phyloP scores from a whole-genome alignment of 2,888 invertebrate species.

The Corbicula japonica region DNA sequence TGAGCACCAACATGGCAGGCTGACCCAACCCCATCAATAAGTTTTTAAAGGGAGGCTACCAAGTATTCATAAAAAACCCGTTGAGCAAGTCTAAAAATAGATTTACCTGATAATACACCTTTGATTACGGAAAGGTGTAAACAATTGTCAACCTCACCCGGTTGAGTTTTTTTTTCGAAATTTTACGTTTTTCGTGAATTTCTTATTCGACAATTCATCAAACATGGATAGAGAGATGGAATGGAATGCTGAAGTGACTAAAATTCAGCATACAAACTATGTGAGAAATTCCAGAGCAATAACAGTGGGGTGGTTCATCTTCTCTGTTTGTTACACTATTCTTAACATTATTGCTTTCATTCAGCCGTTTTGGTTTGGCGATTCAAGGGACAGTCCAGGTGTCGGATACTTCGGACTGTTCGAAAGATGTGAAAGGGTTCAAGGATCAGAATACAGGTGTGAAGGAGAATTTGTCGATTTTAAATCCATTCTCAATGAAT shows the following conservation, averaged over 20 bases:
- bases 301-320: conserved; percentile 98
- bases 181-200: conserved; percentile 10
- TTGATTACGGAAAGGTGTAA: conserved; percentile 45
- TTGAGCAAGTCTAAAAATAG: conserved; percentile 54
- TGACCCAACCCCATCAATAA: too few species aligned
- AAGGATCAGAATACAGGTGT: conserved; percentile 90
- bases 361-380: conserved; percentile 90
- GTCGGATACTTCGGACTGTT: conserved; percentile 97
- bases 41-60: not conserved
- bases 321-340: conserved; percentile 98
- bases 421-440: conserved; percentile 92
- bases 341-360: conserved; percentile 98
- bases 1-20: too few species aligned
- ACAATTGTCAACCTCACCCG: conserved; percentile 53
- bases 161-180: conserved; percentile 19
- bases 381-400: conserved; percentile 90
- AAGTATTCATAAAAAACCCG: conserved; percentile 29
- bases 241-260: conserved; percentile 78
- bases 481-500: conserved; percentile 92
- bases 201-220: not conserved
- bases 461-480: conserved; percentile 91
- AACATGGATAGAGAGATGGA: conserved; percentile 75
- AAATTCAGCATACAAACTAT: conserved; percentile 84
- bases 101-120: conserved; percentile 56
- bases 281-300: conserved; percentile 90